Base-by-base conservation (phyloP, 2,888 invertebrate genomes). In the Ellobium chinense region DNA sequence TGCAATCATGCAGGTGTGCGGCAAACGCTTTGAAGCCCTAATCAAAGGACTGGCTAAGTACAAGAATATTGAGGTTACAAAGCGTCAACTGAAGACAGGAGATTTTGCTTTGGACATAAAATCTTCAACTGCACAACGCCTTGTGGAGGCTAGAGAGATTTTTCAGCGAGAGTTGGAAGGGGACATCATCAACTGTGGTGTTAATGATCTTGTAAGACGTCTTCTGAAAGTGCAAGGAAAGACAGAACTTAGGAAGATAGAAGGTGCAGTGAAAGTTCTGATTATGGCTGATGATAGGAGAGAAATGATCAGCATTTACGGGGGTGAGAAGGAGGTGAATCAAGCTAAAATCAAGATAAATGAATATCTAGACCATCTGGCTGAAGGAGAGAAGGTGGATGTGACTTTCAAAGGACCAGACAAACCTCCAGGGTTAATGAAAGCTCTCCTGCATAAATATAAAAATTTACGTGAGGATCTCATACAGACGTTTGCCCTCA, bases 371-470 rank as follows among this genome's bases (percentile, higher is more conserved):
- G 31, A 24, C 18, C 37, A 63, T 18, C 68, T 78, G n/a, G 27
- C n/a, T 34, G 65, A 39, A 5, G 77, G 75, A 12, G 65, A 37
- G 9, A 24, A 39, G 4, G 54, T 65, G 21, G 78, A 70, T 12
- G n/a, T 88, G 0, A 24, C 34, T 14, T 79, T 90, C 24, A 85
- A 82, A 73, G 87, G 87, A 0, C 72, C 72, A 24, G 83, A 77
- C 0, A 86, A 84, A 58, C 89, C 89, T 18, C 81, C 83, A 2
- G 89, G 89, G 1, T 58, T 89, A 12, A 85, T 89, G 87, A 88
- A 88, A 80, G 83, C 81, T 9, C 60, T 90, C n/a, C 39, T 89
- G 36, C 24, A 70, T 14, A 85, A 81, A 63, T 87, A 85, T 74
- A 88, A 86, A 2, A 69, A 80, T 12, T 82, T 85, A 21, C 81